Evolutionary conservation across 2,888 invertebrate species (phyloP), one percentile per base, ranked within the genome.

Genomic region (Drosophila recens): DNA sequence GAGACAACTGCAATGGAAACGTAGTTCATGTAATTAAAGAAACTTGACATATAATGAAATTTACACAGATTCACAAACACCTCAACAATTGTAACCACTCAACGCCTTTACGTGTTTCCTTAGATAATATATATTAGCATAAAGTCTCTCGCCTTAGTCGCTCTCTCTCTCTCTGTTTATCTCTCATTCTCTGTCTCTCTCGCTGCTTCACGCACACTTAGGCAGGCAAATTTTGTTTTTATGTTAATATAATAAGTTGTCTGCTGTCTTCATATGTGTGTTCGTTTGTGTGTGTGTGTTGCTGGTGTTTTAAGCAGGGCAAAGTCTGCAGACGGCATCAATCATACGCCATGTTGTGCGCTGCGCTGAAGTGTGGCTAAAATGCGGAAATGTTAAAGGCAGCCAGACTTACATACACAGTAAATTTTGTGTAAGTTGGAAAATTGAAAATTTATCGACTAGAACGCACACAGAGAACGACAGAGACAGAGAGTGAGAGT

Each of bases 361-460:
- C 75, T 66, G 73, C 73, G 59, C 56, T 85, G 82, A 85, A 80
- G 79, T 75, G 85, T 72, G 89, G 82, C 78, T 87, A 89, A 86
- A 84, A 71, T 80, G 80, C 76, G 89, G 88, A 85, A 89, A 79
- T 78, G 84, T 69, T 74, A 67, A 75, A 65, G 64, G 49, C 67
- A 79, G 46, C 71, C 58, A 52, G 33, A 62, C 33, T 53, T 43
- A 42, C 46, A 38, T 46, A 63, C 20, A 48, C 23, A 40, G 27
- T 30, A 51, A 54, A 56, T 54, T 62, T 72, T 63, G 56, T 66
- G 62, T 66, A 53, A 63, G 75, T 81, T 74, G 45, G 65, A 66
- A 83, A 87, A 89, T 87, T 90, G 90, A 88, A 87, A 90, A 80
- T 88, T 88, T 88, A 87, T 87, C 76, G 86, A 83, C 81, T 81